These are phyloP conservation scores for Platyrinchus mystaceus DNA, from an alignment of 2,797 vertebrate genomes.

Conservation along the genomic window DNA sequence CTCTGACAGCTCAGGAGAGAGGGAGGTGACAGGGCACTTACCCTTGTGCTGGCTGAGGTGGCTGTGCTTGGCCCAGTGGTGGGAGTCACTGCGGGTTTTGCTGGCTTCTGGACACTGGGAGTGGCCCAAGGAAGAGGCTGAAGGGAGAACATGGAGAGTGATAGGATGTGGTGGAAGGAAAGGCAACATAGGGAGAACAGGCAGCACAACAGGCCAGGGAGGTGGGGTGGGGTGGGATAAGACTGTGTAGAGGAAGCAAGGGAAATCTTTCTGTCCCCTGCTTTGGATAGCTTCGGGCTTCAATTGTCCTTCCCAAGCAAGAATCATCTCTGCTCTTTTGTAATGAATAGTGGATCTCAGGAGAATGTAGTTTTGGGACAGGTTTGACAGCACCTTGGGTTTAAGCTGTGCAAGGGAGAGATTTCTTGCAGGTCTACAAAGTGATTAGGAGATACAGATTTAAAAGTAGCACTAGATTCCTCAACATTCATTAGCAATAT, in stretches of 20 bases:
- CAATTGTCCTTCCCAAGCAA: neutral
- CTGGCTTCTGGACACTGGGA: neutral
- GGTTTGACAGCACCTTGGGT: neutral
- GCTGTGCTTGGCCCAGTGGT: neutral
- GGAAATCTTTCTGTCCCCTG: neutral
- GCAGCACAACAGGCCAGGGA: neutral
- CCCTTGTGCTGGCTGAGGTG: fast-evolving
- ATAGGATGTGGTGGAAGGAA: neutral
- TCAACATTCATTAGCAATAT: neutral
- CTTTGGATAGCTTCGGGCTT: neutral
- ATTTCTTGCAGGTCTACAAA: neutral
- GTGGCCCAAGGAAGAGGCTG: neutral
- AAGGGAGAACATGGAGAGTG: neutral
- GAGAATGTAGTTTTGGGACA: neutral
- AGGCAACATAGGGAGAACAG: neutral
- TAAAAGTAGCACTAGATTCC: neutral
- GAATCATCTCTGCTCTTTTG: neutral
- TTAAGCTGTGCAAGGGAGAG: neutral
- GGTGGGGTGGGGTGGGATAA: neutral
- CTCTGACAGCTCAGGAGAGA: neutral
- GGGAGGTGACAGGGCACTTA: neutral
- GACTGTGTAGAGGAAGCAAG: neutral
- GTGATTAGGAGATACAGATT: neutral
- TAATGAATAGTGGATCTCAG: neutral
- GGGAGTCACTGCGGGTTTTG: neutral